phyloP scores from a whole-genome alignment of 2,113 vertebrate genomes.

The Rutilus rutilus region DNA sequence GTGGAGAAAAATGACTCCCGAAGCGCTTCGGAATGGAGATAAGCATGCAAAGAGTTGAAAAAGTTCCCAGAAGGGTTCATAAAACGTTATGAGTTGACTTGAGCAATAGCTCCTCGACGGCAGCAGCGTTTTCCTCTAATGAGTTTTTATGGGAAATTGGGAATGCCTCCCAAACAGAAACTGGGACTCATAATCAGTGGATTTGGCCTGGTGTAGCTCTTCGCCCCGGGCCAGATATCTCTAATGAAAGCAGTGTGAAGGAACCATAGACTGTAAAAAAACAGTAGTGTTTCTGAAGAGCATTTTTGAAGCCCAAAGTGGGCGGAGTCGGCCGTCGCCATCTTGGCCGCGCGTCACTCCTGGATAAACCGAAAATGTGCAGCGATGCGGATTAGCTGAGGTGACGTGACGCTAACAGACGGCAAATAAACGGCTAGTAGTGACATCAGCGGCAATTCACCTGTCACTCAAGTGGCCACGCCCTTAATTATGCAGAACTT shows the following conservation, averaged over 20 bases:
- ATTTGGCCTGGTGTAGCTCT: conserved; percentile 63
- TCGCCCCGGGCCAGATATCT: conserved; percentile 59
- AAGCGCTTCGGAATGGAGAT: conserved; percentile 59
- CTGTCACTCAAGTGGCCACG: too few relatives aligned
- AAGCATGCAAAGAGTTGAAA: conserved; percentile 66
- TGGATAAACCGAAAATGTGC: too few relatives aligned
- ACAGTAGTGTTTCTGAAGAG: too few relatives aligned
- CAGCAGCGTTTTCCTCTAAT: conserved; percentile 66
- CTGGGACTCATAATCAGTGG: conserved; percentile 69
- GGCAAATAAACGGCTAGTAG: too few relatives aligned
- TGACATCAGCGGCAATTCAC: too few relatives aligned
- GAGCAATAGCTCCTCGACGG: conserved; percentile 57
- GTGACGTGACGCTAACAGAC: too few relatives aligned
- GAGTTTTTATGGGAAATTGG: conserved; percentile 68
- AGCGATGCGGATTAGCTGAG: too few relatives aligned
- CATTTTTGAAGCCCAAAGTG: too few relatives aligned
- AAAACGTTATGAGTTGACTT: conserved; percentile 63
- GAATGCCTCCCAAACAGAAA: conserved; percentile 71
- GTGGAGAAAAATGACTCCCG: conserved; percentile 71
- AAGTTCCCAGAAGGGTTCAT: conserved; percentile 70
- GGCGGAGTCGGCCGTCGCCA: too few relatives aligned
- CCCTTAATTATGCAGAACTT: too few relatives aligned
- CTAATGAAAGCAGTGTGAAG: conserved; percentile 47
- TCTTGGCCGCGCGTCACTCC: too few relatives aligned
- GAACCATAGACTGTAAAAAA: too few relatives aligned